Conservation (phyloP, 2,888 invertebrate genomes). For the Ptychoptera contaminata region DNA sequence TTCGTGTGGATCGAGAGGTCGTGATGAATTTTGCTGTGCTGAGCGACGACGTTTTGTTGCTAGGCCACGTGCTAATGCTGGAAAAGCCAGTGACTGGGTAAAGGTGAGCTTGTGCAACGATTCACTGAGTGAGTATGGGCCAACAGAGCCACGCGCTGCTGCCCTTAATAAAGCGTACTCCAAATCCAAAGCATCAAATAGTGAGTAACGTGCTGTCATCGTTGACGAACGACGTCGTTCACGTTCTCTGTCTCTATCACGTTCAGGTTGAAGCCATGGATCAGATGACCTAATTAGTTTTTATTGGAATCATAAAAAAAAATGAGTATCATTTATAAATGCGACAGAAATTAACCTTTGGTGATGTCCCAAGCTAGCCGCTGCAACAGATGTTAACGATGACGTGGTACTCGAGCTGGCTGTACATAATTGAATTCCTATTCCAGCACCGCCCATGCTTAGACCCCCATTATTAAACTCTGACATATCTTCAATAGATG, state of each 20-base stretch:
- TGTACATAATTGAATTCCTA: conserved; percentile 27
- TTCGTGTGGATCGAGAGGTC: conserved; percentile 44
- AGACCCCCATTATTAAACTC: conserved; percentile 27
- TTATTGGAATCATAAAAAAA: not conserved
- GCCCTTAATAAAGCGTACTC: conserved; percentile 53
- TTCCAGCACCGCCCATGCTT: conserved; percentile 14
- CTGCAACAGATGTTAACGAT: conserved; percentile 36
- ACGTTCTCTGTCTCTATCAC: conserved; percentile 19
- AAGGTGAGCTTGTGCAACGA: conserved; percentile 57
- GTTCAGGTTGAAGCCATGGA: conserved; percentile 31
- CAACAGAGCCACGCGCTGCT: conserved; percentile 53
- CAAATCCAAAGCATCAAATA: conserved; percentile 53
- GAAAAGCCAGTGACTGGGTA: conserved; percentile 57
- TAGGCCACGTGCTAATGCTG: conserved; percentile 49
- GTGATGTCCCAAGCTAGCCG: conserved; percentile 26
- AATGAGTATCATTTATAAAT: no score
- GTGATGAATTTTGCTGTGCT: conserved; percentile 33
- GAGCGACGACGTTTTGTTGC: conserved; percentile 45
- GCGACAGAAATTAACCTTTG: conserved; percentile 23
- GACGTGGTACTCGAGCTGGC: conserved; percentile 42
- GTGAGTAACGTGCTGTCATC: conserved; percentile 46
- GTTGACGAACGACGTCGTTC: conserved; percentile 41
- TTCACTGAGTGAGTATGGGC: conserved; percentile 53
- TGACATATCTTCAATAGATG: conserved; percentile 30
- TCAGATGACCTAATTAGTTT: conserved; percentile 17